These are phyloP conservation scores for Amphilophus citrinellus DNA, from an alignment of 2,113 vertebrate genomes.

Conservation along the genomic window DNA sequence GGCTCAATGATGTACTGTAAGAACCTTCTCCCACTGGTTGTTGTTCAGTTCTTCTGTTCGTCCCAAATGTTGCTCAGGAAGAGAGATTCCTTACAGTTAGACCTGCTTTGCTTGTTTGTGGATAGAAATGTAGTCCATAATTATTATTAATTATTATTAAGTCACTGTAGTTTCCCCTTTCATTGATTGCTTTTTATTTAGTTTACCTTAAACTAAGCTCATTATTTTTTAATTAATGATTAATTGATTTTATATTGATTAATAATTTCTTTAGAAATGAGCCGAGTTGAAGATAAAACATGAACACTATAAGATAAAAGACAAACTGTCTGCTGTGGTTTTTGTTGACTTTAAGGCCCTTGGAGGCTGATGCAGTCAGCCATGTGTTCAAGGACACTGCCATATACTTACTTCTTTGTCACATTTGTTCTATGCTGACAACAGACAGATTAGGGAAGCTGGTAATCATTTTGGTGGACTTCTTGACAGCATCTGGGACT, in stretches of 20 bases:
- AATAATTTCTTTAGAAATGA: not conserved
- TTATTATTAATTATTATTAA: not conserved
- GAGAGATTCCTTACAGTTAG: not conserved
- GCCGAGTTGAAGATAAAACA: not conserved
- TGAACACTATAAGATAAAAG: not conserved
- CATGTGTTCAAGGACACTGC: not conserved
- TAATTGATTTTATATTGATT: not conserved
- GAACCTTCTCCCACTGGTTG: not conserved
- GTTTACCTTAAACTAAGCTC: not conserved
- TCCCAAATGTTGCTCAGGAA: not conserved
- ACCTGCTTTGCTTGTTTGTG: not conserved
- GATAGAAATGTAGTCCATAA: not conserved
- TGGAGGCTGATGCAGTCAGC: not conserved
- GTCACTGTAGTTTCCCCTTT: not conserved
- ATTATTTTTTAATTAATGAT: not conserved
- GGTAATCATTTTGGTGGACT: not conserved
- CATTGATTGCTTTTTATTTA: not conserved
- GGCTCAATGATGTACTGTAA: not conserved
- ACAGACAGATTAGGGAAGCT: constrained; percentile 14
- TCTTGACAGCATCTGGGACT: constrained; percentile 1
- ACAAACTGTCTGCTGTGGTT: constrained; percentile 6
- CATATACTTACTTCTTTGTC: not conserved
- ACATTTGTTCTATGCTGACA: constrained; percentile 22
- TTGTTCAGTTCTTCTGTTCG: too few relatives aligned
- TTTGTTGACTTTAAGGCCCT: not conserved